phyloP scores from a whole-genome alignment of 64 coral and sea anemone species.

The Catalaphyllia jardinei region DNA sequence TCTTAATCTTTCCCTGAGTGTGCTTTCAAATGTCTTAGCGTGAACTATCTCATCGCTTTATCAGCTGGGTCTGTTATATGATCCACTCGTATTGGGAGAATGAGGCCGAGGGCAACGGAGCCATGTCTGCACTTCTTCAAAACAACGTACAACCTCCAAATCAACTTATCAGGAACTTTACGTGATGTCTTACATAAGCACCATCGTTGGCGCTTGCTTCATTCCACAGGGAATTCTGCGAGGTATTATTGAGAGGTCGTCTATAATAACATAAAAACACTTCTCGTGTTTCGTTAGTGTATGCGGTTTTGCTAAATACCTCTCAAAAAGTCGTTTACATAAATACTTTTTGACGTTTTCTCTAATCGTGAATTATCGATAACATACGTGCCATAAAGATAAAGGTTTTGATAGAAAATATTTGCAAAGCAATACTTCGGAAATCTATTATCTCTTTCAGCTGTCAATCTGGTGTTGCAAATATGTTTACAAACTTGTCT shows the following conservation, averaged over 20 bases:
- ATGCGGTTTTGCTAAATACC: slow-evolving; percentile 32
- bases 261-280: background rate
- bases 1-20: slow-evolving; percentile 18
- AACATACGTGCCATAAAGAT: background rate
- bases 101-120: background rate
- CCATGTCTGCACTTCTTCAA: slow-evolving; percentile 19
- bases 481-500: slow-evolving; percentile 45
- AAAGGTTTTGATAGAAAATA: slow-evolving; percentile 46
- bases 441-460: background rate
- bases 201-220: background rate
- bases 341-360: slow-evolving; percentile 3
- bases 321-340: slow-evolving; percentile 30
- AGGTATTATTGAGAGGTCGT: background rate
- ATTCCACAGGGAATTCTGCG: slow-evolving; percentile 5
- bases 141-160: background rate
- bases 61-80: slow-evolving; percentile 20
- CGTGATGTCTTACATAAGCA: background rate
- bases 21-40: slow-evolving; percentile 44
- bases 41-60: slow-evolving; percentile 49
- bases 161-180: background rate
- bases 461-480: slow-evolving; percentile 16
- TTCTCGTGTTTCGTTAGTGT: background rate
- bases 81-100: slow-evolving; percentile 16
- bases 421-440: background rate
- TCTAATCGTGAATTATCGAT: slow-evolving; percentile 9